Evolutionary conservation across 2,888 invertebrate species (phyloP).

Genomic region (Labia minor): DNA sequence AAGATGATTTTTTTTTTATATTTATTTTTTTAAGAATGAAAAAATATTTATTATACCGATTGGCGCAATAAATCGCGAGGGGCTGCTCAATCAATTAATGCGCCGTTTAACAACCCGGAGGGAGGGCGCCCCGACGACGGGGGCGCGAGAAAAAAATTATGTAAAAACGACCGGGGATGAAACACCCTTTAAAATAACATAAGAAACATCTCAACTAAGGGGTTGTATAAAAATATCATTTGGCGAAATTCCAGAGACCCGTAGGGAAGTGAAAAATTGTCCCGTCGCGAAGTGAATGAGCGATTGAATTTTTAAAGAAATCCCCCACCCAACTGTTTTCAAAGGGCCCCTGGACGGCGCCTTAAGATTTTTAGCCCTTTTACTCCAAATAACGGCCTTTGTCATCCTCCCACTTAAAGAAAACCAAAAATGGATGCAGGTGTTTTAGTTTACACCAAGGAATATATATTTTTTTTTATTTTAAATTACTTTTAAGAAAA

Average conservation of each 20-base stretch:
- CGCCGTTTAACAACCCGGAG: background rate
- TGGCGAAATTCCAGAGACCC: background rate
- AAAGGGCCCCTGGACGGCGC: background rate
- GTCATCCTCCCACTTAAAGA: background rate
- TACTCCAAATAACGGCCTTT: background rate
- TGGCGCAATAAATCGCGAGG: slow-evolving; percentile 6
- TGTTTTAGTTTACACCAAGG: too few relatives aligned
- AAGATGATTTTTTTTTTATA: background rate
- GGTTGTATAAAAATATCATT: slow-evolving; percentile 13
- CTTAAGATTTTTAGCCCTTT: background rate
- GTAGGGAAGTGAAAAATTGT: background rate
- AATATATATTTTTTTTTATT: too few relatives aligned
- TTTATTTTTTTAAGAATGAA: background rate
- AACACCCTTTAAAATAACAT: slow-evolving; percentile 13
- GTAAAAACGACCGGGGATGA: slow-evolving; percentile 13
- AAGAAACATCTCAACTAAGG: slow-evolving; percentile 13
- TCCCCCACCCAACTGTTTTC: too few relatives aligned
- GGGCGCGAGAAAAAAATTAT: slow-evolving; percentile 4
- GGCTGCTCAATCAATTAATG: background rate
- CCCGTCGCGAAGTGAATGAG: background rate
- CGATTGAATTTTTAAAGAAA: slow-evolving; percentile 3
- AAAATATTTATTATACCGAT: background rate
- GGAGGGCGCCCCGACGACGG: background rate
- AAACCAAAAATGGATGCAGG: background rate
- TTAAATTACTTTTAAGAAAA: too few relatives aligned